phyloP scores from a whole-genome alignment of 2,113 vertebrate genomes.

The Sebastes fasciatus region DNA sequence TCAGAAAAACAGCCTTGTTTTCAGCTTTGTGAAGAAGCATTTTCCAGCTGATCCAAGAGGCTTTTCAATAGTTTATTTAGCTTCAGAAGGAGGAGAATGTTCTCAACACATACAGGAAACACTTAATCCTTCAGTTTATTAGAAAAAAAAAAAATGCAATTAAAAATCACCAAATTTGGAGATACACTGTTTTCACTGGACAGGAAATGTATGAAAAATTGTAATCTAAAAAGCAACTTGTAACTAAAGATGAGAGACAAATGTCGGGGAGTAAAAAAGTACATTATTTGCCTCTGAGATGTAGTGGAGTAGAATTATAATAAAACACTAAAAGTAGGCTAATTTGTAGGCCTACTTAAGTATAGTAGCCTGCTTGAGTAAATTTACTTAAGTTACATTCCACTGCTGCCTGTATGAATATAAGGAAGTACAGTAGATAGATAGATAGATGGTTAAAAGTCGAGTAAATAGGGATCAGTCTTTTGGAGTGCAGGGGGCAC shows the following conservation, averaged over 20 bases:
- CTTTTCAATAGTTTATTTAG: too few species aligned
- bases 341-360: too few species aligned
- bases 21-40: too few species aligned
- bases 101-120: not conserved
- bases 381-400: not conserved
- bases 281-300: not conserved
- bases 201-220: not conserved
- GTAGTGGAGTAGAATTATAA: not conserved
- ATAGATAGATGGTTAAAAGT: not conserved
- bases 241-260: not conserved
- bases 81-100: too few species aligned
- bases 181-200: not conserved
- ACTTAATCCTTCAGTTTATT: not conserved
- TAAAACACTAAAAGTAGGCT: not conserved
- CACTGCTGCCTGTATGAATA: not conserved
- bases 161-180: constrained; percentile 1
- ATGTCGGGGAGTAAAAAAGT: not conserved
- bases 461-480: not conserved
- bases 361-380: not conserved
- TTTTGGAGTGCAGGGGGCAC: too few species aligned
- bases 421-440: not conserved
- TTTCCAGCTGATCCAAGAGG: too few species aligned
- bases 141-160: not conserved
- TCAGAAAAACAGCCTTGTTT: not conserved
- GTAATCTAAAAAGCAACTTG: not conserved